Evolutionary conservation across 2,888 invertebrate species (phyloP).

Genomic region (Eupithecia inturbata): DNA sequence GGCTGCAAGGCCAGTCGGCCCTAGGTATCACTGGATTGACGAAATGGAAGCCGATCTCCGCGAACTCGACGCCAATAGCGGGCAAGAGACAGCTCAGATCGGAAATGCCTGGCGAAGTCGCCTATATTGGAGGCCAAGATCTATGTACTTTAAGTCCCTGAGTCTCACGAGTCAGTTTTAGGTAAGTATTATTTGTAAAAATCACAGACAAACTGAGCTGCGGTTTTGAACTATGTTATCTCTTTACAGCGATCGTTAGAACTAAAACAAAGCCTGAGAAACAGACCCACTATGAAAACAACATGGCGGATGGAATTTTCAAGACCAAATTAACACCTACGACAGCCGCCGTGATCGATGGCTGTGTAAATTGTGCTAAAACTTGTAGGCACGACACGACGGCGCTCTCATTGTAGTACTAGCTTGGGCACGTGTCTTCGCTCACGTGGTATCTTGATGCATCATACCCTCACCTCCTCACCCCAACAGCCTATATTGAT

Average conservation of each 20-base stretch:
- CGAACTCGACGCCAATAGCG: not conserved
- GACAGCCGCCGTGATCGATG: slow-evolving; percentile 49
- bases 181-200: not conserved
- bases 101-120: not conserved
- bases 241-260: not conserved
- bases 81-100: not conserved
- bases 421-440: not conserved
- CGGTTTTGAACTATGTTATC: not conserved
- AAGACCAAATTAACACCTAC: slow-evolving; percentile 57
- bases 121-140: not conserved
- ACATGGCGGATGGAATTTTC: slow-evolving; percentile 55
- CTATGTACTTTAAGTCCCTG: not conserved
- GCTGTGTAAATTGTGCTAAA: slow-evolving; percentile 45
- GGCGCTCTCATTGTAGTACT: not conserved
- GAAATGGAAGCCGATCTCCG: not conserved
- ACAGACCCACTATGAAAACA: not conserved
- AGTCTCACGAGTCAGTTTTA: not conserved
- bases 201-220: not conserved
- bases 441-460: too few species aligned
- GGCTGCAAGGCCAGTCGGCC: too few species aligned
- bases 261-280: not conserved
- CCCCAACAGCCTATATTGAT: too few species aligned
- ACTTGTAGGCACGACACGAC: slow-evolving; percentile 24
- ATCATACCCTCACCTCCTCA: too few species aligned
- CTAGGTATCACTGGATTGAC: not conserved